Conservation (phyloP, 2,888 invertebrate species). For the Oscheius myriophilus region DNA sequence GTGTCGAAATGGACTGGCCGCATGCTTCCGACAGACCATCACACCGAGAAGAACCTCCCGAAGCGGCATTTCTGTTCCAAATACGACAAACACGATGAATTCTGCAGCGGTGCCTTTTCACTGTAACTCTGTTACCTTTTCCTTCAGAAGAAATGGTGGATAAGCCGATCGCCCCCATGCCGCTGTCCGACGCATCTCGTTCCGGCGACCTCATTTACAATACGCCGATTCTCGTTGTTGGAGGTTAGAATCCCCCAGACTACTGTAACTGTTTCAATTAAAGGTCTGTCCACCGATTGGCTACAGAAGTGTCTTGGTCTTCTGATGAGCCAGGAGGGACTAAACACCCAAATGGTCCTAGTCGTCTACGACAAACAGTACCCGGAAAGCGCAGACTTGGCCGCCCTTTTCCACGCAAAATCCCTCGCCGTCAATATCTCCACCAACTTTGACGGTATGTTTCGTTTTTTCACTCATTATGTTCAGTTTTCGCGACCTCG, state of each 20-base stretch:
- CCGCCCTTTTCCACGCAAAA: conserved; percentile 71
- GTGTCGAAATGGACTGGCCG: conserved; percentile 45
- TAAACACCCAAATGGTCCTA: conserved; percentile 73
- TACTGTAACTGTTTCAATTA: conserved; percentile 5
- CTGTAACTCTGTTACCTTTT: background rate
- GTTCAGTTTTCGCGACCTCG: too few species aligned
- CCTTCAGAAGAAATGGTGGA: conserved; percentile 65
- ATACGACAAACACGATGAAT: conserved; percentile 73
- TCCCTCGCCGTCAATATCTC: conserved; percentile 69
- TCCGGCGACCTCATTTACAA: conserved; percentile 71
- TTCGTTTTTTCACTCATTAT: background rate
- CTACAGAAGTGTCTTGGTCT: conserved; percentile 74
- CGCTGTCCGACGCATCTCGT: conserved; percentile 69
- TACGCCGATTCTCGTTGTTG: conserved; percentile 73
- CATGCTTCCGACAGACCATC: background rate
- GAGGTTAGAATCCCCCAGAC: conserved; percentile 65
- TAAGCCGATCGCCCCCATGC: conserved; percentile 70
- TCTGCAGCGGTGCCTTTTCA: conserved; percentile 71
- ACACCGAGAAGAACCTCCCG: conserved; percentile 70
- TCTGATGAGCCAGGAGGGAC: conserved; percentile 75
- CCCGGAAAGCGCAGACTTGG: conserved; percentile 71
- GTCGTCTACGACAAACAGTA: conserved; percentile 71
- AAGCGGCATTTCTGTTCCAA: conserved; percentile 72
- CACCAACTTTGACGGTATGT: conserved; percentile 64
- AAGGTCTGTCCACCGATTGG: conserved; percentile 71